These are phyloP conservation scores for Saturnia japonica DNA, from an alignment of 2,888 invertebrate species.

Conservation along the genomic window DNA sequence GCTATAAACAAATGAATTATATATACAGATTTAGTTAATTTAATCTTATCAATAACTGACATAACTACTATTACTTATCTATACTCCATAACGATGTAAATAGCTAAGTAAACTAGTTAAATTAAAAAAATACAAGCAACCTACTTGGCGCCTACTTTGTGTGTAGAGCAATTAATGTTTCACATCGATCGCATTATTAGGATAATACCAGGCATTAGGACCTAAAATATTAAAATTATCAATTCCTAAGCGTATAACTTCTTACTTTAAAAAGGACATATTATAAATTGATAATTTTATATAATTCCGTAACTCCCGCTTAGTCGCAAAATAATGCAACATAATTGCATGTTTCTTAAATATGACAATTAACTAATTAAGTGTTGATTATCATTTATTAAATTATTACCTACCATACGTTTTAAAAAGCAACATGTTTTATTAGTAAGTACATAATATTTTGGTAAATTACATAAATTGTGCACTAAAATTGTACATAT, in stretches of 20 bases:
- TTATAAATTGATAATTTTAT: background rate
- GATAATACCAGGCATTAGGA: background rate
- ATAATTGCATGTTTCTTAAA: background rate
- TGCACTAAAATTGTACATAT: too few species aligned
- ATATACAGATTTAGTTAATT: background rate
- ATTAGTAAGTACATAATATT: too few species aligned
- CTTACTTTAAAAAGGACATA: background rate
- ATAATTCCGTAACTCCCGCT: background rate
- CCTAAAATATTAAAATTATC: background rate
- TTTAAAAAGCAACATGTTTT: too few species aligned
- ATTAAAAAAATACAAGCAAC: background rate
- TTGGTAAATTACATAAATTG: too few species aligned
- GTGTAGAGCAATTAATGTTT: constrained; percentile 1
- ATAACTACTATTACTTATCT: background rate
- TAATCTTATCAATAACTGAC: background rate
- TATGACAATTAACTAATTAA: background rate
- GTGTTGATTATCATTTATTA: too few species aligned
- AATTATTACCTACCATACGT: background rate
- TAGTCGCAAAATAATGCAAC: background rate
- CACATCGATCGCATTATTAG: background rate
- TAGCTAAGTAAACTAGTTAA: background rate
- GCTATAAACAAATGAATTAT: background rate
- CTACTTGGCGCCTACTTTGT: constrained; percentile 11
- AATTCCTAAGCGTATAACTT: background rate
- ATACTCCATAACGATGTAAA: background rate